Base-by-base conservation (phyloP, 2,797 vertebrate species). In the Cirrhinus molitorella region DNA sequence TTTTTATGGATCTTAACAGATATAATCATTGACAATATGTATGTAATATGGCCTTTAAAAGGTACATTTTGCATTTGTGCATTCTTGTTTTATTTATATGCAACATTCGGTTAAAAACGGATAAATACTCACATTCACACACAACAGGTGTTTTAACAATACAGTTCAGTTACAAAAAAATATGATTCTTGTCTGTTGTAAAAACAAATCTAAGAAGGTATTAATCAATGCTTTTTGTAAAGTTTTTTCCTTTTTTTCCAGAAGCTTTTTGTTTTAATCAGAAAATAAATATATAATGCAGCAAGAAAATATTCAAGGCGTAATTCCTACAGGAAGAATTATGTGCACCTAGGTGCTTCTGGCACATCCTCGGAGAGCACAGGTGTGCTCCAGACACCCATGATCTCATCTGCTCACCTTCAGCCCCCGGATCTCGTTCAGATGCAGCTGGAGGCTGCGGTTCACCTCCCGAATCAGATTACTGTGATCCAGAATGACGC, bases 381-480 rank as follows among this genome's bases (percentile, higher is more conserved):
- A 85, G 84, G 73, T 81, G 79, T 72, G n/a, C 70, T 65, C 28
- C 57, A 83, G 78, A 83, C 70, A 65, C 57, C 63, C 91, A 93
- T 93, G 93, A 94, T 88, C 91, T 93, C 91, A 86, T 88, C 45
- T 76, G 55, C 95, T 95, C 96, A 99, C 97, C 98, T 99, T 99
- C 92, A 99, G 95, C 87, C 97, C 98, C 84, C 98, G 96, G 93
- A 99, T 99, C 95, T 99, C 98, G 90, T 97, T 97, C 74, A 99
- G 94, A 93, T 99, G 98, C 80, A 98, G 95, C 95, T 99, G 98
- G 70, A 99, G 96, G 87, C 98, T 97, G 85, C 98, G 97, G 92
- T 99, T 99, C 92, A 99, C 97, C 94, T 99, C 98, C 13, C 97
- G 97, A 94, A 99, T 99, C 89, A 99, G 96, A 92, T 98, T 99